Evolutionary conservation across 2,797 vertebrate species (phyloP).

Genomic region (Aeoliscus strigatus): DNA sequence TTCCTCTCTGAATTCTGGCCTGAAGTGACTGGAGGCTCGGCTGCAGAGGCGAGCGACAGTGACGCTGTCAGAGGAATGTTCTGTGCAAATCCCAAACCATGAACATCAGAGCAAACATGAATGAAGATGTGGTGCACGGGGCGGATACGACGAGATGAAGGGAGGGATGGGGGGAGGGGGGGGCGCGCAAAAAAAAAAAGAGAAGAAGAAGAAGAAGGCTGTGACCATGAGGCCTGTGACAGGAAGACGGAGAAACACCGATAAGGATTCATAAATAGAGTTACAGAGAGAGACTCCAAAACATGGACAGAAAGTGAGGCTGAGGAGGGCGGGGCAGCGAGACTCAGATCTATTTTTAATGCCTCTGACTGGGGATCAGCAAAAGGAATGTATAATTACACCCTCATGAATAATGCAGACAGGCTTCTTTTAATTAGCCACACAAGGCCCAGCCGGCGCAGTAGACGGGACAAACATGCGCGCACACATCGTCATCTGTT

Average conservation of each 20-base stretch:
- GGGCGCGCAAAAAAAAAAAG: conserved; percentile 18
- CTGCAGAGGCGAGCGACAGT: conserved; percentile 34
- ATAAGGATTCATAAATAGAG: conserved; percentile 34
- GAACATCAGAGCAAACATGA: conserved; percentile 46
- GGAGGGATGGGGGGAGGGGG: conserved; percentile 32
- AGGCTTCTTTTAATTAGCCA: conserved; percentile 74
- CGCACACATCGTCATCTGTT: conserved; percentile 6
- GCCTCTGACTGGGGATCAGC: conserved; percentile 68
- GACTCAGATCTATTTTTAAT: conserved; percentile 78
- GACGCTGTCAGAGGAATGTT: conserved; percentile 65
- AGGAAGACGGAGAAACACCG: conserved; percentile 38
- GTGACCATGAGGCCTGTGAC: conserved; percentile 35
- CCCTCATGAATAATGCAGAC: conserved; percentile 70
- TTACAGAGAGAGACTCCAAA: conserved; percentile 46
- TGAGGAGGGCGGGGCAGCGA: conserved; percentile 53
- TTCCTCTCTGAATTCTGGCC: conserved; percentile 36
- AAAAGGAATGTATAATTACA: conserved; percentile 77
- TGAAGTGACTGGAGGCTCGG: conserved; percentile 50
- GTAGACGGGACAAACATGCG: conserved; percentile 56
- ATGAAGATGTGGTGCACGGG: conserved; percentile 25
- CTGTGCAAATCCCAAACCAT: conserved; percentile 37
- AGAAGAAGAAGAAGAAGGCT: conserved; percentile 13
- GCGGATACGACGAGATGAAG: too few species aligned
- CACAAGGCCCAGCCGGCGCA: conserved; percentile 50
- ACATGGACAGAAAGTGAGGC: conserved; percentile 52